Conservation (phyloP, 2,113 vertebrate genomes). For the Sphyrna mokarran region DNA sequence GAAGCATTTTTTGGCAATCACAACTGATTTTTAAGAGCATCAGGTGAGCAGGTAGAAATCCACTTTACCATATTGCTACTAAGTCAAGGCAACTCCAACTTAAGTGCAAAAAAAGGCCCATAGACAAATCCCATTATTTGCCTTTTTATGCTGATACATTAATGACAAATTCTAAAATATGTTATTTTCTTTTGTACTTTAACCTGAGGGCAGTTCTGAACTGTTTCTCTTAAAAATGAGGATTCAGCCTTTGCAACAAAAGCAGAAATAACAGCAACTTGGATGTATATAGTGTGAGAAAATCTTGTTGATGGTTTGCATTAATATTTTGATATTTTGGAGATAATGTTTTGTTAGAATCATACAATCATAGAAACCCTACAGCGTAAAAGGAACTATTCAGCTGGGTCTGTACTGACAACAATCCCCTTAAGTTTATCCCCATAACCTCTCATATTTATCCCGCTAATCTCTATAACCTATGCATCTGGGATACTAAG, state of each 20-base stretch:
- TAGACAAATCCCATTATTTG: background rate
- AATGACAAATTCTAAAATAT: background rate
- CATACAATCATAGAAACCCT: too few species aligned
- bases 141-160: background rate
- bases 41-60: background rate
- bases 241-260: background rate
- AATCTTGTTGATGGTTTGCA: too few species aligned
- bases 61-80: background rate
- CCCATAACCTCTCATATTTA: too few species aligned
- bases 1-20: background rate
- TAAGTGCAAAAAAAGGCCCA: background rate
- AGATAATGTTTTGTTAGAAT: too few species aligned
- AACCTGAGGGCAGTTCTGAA: background rate
- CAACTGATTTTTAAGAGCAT: background rate
- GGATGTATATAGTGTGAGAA: too few species aligned
- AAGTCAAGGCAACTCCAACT: background rate
- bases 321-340: too few species aligned
- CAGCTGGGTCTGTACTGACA: too few species aligned
- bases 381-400: too few species aligned
- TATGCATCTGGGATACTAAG: too few species aligned
- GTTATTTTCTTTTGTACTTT: background rate
- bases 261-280: background rate
- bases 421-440: too few species aligned
- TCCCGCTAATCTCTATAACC: too few species aligned
- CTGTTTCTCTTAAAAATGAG: background rate